Evolutionary conservation across 2,113 vertebrate genomes (phyloP).

Genomic region (Coptodon rendalli): DNA sequence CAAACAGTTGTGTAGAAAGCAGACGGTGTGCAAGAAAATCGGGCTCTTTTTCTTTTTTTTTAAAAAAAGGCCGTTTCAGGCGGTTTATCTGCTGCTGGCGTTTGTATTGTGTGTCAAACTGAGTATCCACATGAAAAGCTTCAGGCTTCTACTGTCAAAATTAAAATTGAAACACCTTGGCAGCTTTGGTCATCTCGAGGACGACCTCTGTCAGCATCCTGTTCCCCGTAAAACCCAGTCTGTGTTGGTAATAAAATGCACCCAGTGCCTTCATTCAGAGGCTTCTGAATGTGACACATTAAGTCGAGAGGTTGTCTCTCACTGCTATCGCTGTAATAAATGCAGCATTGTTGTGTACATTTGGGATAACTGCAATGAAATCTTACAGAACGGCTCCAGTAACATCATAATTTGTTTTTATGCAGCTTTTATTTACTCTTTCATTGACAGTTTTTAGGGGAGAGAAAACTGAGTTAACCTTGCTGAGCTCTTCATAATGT

Average conservation of each 20-base stretch:
- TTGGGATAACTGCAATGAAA: not conserved
- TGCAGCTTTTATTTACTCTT: not conserved
- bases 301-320: not conserved
- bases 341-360: not conserved
- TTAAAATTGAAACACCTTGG: not conserved
- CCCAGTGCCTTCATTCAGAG: not conserved
- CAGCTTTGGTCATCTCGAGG: not conserved
- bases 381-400: not conserved
- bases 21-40: not conserved
- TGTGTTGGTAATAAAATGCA: not conserved
- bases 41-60: not conserved
- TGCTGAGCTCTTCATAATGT: not conserved
- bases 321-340: not conserved
- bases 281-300: not conserved
- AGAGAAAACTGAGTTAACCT: not conserved
- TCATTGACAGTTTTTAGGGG: not conserved
- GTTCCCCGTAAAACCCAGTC: not conserved
- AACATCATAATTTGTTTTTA: not conserved
- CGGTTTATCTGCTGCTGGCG: not conserved
- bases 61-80: not conserved
- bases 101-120: not conserved
- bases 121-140: not conserved
- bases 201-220: not conserved
- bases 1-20: not conserved
- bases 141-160: not conserved